Evolutionary conservation across 1,140 invertebrate species (phyloP).

Genomic region (Leptinotarsa defecta): DNA sequence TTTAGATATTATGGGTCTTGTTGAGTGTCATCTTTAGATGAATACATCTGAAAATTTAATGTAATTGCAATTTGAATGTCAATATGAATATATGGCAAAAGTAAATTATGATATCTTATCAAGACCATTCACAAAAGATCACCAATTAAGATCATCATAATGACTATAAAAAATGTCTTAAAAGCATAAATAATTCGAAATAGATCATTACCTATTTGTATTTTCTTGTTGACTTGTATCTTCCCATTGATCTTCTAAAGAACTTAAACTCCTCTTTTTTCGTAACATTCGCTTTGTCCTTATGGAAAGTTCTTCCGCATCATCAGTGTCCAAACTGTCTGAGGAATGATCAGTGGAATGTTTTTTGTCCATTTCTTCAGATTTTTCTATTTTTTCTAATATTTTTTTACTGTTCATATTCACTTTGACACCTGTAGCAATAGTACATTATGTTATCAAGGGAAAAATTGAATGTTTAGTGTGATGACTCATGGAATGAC

Average conservation of each 20-base stretch:
- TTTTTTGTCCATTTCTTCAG: conserved; percentile 26
- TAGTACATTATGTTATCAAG: not conserved
- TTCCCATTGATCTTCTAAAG: conserved; percentile 67
- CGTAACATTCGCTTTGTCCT: conserved; percentile 25
- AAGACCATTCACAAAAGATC: too few species aligned
- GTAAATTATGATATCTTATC: too few species aligned
- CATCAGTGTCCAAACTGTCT: conserved; percentile 31
- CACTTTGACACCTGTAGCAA: not conserved
- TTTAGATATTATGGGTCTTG: too few species aligned
- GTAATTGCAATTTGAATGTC: too few species aligned
- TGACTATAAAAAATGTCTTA: too few species aligned
- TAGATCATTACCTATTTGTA: conserved; percentile 46
- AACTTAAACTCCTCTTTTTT: conserved; percentile 64
- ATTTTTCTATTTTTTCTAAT: conserved; percentile 15
- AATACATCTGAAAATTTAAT: too few species aligned
- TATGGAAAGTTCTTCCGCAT: conserved; percentile 29
- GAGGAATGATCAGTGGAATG: conserved; percentile 45
- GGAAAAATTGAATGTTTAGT: too few species aligned
- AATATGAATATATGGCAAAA: too few species aligned
- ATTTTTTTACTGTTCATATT: conserved; percentile 9
- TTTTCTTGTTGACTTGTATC: conserved; percentile 65
- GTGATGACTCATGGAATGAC: too few species aligned
- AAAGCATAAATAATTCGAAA: too few species aligned
- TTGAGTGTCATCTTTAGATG: too few species aligned
- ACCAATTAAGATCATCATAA: too few species aligned